phyloP scores from a whole-genome alignment of 35 echinoderm and acorn worm species.

The Amphiura filiformis region DNA sequence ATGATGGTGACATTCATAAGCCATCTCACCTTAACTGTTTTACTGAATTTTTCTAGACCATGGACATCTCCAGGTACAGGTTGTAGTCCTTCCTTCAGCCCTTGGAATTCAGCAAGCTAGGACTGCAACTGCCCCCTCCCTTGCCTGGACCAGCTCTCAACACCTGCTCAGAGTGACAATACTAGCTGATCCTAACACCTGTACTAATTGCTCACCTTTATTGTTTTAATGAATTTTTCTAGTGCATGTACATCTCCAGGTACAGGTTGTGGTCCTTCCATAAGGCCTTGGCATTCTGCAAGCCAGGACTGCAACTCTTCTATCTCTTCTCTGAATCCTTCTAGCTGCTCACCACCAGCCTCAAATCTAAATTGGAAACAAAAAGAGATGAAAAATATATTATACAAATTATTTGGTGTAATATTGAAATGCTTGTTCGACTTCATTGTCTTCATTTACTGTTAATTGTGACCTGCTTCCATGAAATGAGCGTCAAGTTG shows the following conservation, averaged over 20 bases:
- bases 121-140: too few species aligned
- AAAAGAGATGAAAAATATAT: background rate
- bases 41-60: conserved; percentile 31
- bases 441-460: too few species aligned
- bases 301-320: conserved; percentile 71
- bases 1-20: too few species aligned
- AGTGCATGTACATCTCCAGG: conserved; percentile 37
- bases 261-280: conserved; percentile 55
- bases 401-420: too few species aligned
- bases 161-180: conserved; percentile 51
- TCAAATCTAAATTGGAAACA: conserved; percentile 54
- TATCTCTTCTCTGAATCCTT: conserved; percentile 65
- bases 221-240: conserved; percentile 40
- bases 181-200: too few species aligned
- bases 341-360: conserved; percentile 58
- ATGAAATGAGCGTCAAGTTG: too few species aligned
- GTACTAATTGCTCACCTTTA: conserved; percentile 59
- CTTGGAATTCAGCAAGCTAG: conserved; percentile 74
- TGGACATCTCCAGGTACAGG: conserved; percentile 57
- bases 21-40: too few species aligned
- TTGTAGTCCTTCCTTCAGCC: conserved; percentile 52
- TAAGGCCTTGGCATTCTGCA: conserved; percentile 72
- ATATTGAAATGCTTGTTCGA: too few species aligned
- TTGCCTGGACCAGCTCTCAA: conserved; percentile 41
- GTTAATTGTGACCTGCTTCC: too few species aligned